These are phyloP conservation scores for Lamellibrachia columna DNA, from an alignment of 2,888 invertebrate genomes.

Conservation along the genomic window DNA sequence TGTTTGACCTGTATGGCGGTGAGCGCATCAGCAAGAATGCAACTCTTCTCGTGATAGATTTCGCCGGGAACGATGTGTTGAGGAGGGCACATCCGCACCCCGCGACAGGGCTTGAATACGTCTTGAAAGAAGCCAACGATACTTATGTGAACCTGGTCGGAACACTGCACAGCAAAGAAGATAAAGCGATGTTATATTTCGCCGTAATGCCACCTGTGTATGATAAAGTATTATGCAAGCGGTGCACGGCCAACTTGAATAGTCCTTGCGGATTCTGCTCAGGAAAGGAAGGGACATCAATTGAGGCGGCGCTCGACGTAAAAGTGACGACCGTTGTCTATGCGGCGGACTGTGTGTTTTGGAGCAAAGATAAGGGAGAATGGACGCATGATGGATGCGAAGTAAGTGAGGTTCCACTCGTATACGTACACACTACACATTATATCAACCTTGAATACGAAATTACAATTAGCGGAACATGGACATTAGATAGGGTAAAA, in stretches of 20 bases:
- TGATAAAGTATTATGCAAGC: not conserved
- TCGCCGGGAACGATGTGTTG: not conserved
- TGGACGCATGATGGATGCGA: not conserved
- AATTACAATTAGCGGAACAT: no score
- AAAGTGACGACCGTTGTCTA: not conserved
- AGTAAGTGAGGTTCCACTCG: not conserved
- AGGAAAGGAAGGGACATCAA: not conserved
- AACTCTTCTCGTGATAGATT: not conserved
- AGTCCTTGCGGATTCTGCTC: not conserved
- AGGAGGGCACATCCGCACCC: not conserved
- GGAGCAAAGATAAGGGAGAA: not conserved
- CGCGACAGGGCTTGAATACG: not conserved
- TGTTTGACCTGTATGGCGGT: not conserved
- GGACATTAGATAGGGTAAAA: no score
- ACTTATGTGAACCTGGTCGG: not conserved
- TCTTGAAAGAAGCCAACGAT: not conserved
- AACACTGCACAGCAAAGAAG: not conserved
- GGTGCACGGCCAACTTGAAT: not conserved
- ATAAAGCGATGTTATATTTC: not conserved
- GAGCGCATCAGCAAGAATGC: not conserved
- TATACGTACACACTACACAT: not conserved
- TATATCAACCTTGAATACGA: no score
- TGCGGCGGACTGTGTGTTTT: not conserved
- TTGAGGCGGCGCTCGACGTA: not conserved
- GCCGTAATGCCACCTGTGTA: not conserved